A percentile compares a stretch with the other conserved stretches of the same genome.
phyloP scores from a whole-genome alignment of 2,113 vertebrate species.

The Peromyscus maniculatus region DNA sequence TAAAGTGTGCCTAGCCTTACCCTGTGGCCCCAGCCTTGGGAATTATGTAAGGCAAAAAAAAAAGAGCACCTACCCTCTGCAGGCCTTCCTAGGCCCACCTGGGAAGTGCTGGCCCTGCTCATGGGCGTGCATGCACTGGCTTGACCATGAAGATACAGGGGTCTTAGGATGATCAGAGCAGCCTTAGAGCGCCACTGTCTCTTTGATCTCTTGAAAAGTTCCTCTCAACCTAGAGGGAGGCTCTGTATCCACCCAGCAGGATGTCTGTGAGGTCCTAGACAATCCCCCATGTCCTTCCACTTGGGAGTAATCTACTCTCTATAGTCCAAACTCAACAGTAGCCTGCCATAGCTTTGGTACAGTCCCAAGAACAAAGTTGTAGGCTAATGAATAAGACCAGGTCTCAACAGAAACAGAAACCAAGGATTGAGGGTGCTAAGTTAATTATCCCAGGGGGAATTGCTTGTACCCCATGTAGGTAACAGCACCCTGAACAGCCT shows the following conservation, averaged over 20 bases:
- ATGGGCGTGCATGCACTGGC: accelerated
- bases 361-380: background rate
- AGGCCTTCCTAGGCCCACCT: background rate
- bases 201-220: background rate
- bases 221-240: background rate
- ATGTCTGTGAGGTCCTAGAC: background rate
- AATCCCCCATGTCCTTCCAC: accelerated
- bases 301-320: background rate
- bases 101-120: background rate
- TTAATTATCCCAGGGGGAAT: background rate
- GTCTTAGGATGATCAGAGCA: background rate
- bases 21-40: background rate
- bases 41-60: background rate
- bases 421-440: background rate
- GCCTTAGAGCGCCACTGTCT: background rate
- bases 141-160: background rate
- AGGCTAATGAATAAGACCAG: background rate
- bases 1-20: too few relatives aligned
- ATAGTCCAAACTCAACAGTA: background rate
- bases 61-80: background rate
- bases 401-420: background rate
- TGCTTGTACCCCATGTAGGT: background rate
- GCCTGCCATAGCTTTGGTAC: background rate
- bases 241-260: background rate
- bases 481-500: background rate